Percentiles rank a stretch among this genome's conserved stretches.
These are phyloP conservation scores for Microplitis demolitor DNA, from an alignment of 1,140 invertebrate genomes.

Conservation along the genomic window DNA sequence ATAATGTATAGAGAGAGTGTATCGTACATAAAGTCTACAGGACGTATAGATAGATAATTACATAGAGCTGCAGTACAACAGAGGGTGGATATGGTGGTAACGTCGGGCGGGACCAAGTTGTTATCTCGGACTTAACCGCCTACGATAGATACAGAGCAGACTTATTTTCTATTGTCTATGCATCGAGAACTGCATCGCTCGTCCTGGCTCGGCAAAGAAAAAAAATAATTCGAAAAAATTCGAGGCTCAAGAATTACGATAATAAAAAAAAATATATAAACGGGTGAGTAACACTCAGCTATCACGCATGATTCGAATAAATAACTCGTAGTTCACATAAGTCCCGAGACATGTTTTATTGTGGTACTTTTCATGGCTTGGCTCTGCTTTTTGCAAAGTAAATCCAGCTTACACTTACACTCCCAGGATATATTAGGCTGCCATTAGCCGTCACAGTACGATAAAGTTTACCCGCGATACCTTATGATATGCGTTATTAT, in stretches of 20 bases:
- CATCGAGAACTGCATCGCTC: too few relatives aligned
- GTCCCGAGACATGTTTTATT: background rate
- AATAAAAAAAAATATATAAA: background rate
- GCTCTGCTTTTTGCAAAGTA: too few relatives aligned
- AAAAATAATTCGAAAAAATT: background rate
- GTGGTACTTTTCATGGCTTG: background rate
- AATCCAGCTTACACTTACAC: background rate
- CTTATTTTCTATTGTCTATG: conserved; percentile 46
- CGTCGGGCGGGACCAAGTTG: conserved; percentile 40
- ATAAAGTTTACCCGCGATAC: conserved; percentile 22
- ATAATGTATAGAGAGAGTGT: background rate
- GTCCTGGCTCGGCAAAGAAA: background rate
- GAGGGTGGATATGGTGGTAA: conserved; percentile 45
- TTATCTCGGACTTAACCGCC: conserved; percentile 46
- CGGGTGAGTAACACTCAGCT: background rate
- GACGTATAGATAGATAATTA: conserved; percentile 43
- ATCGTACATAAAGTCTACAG: conserved; percentile 29
- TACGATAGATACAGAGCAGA: conserved; percentile 35
- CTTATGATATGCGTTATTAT: conserved; percentile 17
- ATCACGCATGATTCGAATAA: conserved; percentile 25
- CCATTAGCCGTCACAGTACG: conserved; percentile 16
- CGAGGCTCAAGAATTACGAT: background rate
- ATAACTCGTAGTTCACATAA: conserved; percentile 9
- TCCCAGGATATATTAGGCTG: background rate
- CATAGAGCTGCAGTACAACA: conserved; percentile 28